Base-by-base conservation (phyloP, 2,888 invertebrate genomes). In the Lithophane semibrunnea region DNA sequence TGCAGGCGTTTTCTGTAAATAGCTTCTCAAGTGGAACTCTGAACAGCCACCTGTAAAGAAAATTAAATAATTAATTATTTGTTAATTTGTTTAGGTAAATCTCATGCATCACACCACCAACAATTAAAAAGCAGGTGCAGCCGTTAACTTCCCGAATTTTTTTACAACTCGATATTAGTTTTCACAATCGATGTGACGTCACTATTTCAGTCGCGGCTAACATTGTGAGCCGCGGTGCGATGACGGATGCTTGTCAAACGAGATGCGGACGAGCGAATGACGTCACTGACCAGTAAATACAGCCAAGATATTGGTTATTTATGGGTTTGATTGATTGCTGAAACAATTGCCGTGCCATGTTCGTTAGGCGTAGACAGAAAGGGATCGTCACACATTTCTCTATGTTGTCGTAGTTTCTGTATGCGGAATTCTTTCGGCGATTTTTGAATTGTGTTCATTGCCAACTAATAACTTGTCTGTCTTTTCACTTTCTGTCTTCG, bases 241-340 rank as follows among this genome's bases (percentile, higher is more conserved):
- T 87, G 80, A 88, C 85, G 80, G 86, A 86, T 77, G 79, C 82
- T 78, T 88, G 84, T 87, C 86, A 81, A 76, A 75, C 79, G 79
- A 73, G 75, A 83, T 74, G 74, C 70, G 71, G 79, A 85, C 82
- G 68, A 75, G 60, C 71, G 67, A 37, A 54, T 83, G 88, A 87
- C 81, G 72, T 85, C 81, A 85, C 75, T 13, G 65, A 70, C 73
- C 75, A 76, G 78, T 78, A 87, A 77, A 81, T 87, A 85, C 73
- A 82, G 87, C 88, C 87, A 87, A 87, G 87, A 87, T 88, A 85
- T 83, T 81, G 73, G 86, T 88, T 86, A 86, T 87, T 85, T 87
- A 84, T 85, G 88, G 85, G 76, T 80, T 79, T 82, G 82, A 88
- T 82, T 87, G 88, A 87, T 82, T 87, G 87, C 73, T 87, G 85